phyloP scores from a whole-genome alignment of 2,113 vertebrate genomes.

The Amphilophus citrinellus region DNA sequence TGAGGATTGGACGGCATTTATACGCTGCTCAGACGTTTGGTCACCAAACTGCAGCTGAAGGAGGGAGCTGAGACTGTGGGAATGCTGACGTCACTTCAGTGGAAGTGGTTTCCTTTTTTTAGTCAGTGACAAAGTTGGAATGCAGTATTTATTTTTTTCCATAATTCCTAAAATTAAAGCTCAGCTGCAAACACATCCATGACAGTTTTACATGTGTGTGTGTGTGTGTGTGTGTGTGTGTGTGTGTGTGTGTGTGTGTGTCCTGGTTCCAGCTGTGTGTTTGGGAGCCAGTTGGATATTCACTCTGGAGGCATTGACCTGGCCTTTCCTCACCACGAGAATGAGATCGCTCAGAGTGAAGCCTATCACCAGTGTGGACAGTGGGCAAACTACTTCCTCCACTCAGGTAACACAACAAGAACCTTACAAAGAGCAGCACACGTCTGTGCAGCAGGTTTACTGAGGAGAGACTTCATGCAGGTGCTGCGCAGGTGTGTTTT shows the following conservation, averaged over 20 bases:
- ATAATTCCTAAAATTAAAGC: background rate
- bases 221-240: too few relatives aligned
- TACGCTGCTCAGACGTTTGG: too few relatives aligned
- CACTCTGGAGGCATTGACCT: conserved; percentile 94
- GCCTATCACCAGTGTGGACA: conserved; percentile 90
- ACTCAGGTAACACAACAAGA: conserved; percentile 84
- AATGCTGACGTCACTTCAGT: background rate
- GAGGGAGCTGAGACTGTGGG: background rate
- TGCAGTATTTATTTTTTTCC: background rate
- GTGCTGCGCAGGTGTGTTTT: too few relatives aligned
- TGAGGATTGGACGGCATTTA: too few relatives aligned
- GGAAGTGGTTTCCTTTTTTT: background rate
- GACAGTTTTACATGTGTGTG: background rate
- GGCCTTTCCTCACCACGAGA: conserved; percentile 98
- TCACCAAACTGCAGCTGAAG: too few relatives aligned
- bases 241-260: background rate
- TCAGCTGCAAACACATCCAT: background rate
- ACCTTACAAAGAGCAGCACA: too few relatives aligned
- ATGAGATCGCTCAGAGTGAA: conserved; percentile 95
- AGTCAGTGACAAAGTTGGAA: background rate
- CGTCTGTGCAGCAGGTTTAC: too few relatives aligned
- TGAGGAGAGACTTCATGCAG: too few relatives aligned
- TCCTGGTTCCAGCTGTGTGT: conserved; percentile 83
- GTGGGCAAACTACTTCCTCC: conserved; percentile 97
- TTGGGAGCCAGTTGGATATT: conserved; percentile 93